Evolutionary conservation across 1,140 invertebrate species (phyloP), one percentile per base, ranked within the genome.

Genomic region (Ephestia elutella): DNA sequence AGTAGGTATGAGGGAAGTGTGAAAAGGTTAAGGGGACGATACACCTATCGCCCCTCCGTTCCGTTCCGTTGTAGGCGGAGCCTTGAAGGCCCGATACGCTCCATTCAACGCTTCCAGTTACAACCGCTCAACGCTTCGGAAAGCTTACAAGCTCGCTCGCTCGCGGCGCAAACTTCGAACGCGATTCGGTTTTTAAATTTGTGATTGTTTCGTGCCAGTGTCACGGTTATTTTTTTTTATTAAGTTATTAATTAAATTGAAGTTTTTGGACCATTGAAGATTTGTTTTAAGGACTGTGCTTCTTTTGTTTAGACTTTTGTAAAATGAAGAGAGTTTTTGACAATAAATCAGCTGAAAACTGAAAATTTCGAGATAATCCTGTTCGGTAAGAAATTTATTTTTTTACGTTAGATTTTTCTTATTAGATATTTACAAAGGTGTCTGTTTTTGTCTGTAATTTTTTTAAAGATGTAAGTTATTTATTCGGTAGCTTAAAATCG

Each of bases 1-100:
- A 82, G 74, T 84, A 80, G 81, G 78, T 79, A 82, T 74, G 67
- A 67, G 71, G 79, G 73, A 82, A 82, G 80, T 85, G 82, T 82
- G 80, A 81, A 81, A 75, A 82, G 73, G 78, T 73, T 82, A 84
- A 84, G 82, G 80, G 81, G 80, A 25, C 21, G 21, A 25, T 25
- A 25, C 21, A 25, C 21, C 21, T 80, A 81, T 76, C 80, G 73
- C 75, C 77, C 80, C 79, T 74, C 80, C 80, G 78, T 77, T 73
- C 65, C 70, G 78, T 72, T 73, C 62, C 66, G 68, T 63, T 60
- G 72, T 76, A 71, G 82, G 82, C 82, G 82, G 78, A 72, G 79
- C 80, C 67, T 59, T 44, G 49, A 21, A 56, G 66, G 71, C 49
- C 55, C 60, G 68, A 73, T 65, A 78, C 80, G 79, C 65, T 80